Evolutionary conservation across 1,140 invertebrate genomes (phyloP).

Genomic region (Bradysia coprophila): DNA sequence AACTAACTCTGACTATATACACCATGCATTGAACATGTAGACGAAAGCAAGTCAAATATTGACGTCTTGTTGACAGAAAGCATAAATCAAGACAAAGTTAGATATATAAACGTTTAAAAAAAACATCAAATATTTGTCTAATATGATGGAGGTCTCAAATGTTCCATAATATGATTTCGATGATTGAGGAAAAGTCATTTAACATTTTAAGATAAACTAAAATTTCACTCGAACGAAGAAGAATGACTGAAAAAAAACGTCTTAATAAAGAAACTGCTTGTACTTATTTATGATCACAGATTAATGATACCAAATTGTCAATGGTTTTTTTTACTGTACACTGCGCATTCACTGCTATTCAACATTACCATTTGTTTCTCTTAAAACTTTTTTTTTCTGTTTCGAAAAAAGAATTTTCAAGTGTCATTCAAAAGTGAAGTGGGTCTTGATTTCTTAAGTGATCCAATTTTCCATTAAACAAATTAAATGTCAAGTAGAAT

Average conservation of each 20-base stretch:
- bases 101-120: slow-evolving; percentile 4
- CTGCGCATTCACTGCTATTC: no score
- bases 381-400: neutral
- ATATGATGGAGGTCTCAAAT: slow-evolving; percentile 1
- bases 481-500: slow-evolving; percentile 1
- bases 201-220: neutral
- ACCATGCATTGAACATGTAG: no score
- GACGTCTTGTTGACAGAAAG: neutral
- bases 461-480: neutral
- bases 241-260: neutral
- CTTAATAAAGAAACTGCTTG: no score
- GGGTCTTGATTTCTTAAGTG: neutral
- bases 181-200: neutral
- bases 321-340: no score
- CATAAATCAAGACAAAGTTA: slow-evolving; percentile 1
- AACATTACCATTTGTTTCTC: neutral
- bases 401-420: slow-evolving; percentile 2
- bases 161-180: neutral
- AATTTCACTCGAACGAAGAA: slow-evolving; percentile 1
- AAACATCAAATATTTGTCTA: neutral
- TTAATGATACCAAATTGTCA: no score
- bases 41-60: no score
- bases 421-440: slow-evolving; percentile 3
- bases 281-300: no score
- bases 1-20: no score